Base-by-base conservation (phyloP, 2,797 vertebrate genomes). In the Agapornis canus region DNA sequence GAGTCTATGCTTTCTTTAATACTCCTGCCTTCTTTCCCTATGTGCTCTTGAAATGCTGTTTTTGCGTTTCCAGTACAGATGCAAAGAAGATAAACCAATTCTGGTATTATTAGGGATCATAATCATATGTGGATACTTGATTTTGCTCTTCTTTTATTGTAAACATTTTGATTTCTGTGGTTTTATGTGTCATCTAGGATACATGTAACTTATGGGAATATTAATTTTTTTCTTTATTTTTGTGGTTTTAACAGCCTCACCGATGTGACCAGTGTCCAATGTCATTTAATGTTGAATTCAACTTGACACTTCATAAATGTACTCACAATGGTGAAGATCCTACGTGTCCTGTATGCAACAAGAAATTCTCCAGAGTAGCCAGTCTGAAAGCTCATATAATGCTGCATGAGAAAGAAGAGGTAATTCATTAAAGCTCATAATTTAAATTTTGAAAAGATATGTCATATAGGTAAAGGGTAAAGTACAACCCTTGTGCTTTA, bases 321-420 rank as follows among this genome's bases (percentile, higher is more conserved):
- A 99, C 99, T 32, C 99, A 99, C 96, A 98, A 98, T 92, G 98
- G 98, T 42, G 98, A 98, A 23, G 98, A 99, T 95, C 99, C 99
- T 81, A 98, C 98, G 2, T 99, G 99, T 93, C 99, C 99, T 1
- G 99, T 99, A 56, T 99, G 99, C 97, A 97, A 99, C 92, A 99
- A 99, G 97, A 99, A 97, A 91, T 99, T 99, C 97, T 99, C 99
- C 84, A 98, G 99, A 78, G 99, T 99, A 83, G 99, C 99, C 95
- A 99, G 99, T 96, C 98, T 99, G 97, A 99, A 99, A 96, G 99
- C 99, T 71, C 99, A 99, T 86, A 97, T 99, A 96, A 99, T 99
- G 99, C 98, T 99, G 23, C 99, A 99, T 64, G 99, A 99, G 92
- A 99, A 99, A 96, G 99, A 99, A 96, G 99, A 99, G 99, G 99